phyloP scores from a whole-genome alignment of 1,140 invertebrate genomes.

The Dufourea novaeangliae region DNA sequence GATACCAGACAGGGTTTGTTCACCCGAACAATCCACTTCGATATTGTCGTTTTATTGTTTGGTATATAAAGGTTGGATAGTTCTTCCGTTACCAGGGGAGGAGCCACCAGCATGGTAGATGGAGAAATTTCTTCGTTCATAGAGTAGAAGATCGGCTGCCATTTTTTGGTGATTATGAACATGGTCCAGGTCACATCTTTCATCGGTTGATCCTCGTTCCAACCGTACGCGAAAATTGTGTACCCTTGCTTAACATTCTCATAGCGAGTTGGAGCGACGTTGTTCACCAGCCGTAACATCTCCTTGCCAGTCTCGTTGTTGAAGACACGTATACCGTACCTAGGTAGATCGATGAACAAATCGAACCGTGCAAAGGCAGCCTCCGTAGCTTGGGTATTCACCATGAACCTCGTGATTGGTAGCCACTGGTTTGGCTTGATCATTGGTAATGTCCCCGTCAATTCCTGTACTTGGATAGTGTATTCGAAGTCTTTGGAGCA shows the following conservation, averaged over 20 bases:
- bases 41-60: conserved; percentile 59
- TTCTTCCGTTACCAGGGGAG: conserved; percentile 46
- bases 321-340: conserved; percentile 69
- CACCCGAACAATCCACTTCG: conserved; percentile 52
- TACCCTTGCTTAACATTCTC: conserved; percentile 64
- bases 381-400: conserved; percentile 45
- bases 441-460: conserved; percentile 32
- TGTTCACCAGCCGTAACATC: conserved; percentile 62
- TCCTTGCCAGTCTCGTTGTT: conserved; percentile 72
- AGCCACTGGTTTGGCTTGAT: conserved; percentile 54
- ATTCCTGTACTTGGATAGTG: conserved; percentile 57
- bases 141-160: conserved; percentile 45
- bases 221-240: conserved; percentile 75
- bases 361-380: conserved; percentile 59
- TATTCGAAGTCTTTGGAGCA: conserved; percentile 57
- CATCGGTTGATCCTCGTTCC: conserved; percentile 37
- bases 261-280: conserved; percentile 64
- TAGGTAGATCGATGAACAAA: conserved; percentile 64
- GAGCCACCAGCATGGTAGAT: conserved; percentile 15
- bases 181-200: conserved; percentile 68
- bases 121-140: not conserved
- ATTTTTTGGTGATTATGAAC: conserved; percentile 66
- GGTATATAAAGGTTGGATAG: conserved; percentile 64
- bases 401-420: conserved; percentile 50
- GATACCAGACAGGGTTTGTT: conserved; percentile 44